Evolutionary conservation across 2,888 invertebrate genomes (phyloP), one percentile per base, ranked within the genome.

Genomic region (Drosophila parthenogenetica): DNA sequence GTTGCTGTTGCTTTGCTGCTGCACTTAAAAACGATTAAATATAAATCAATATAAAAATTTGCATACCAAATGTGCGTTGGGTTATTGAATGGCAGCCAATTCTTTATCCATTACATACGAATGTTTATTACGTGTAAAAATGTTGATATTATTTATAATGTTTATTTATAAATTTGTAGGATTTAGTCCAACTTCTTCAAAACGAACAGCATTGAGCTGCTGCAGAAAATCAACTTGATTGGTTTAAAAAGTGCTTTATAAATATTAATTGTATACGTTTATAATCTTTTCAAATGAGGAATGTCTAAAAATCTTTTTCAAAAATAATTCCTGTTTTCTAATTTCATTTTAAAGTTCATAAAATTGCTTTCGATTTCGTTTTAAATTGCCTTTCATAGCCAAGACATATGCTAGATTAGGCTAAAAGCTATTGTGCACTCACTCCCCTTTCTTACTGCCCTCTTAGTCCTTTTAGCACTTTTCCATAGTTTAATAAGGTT

Each of bases 11-110:
- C 50, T 19, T 48, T 57, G 57, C 22, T 43, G 75, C 70, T 69
- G 78, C 87, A 77, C 89, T 89, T 87, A 81, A 81, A 86, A 81
- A 74, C 87, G 86, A 86, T 86, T 89, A 86, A 87, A 87, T 87
- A 87, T 86, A 89, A 87, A 89, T 84, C 87, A 89, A 81, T 84
- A 87, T 73, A 77, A 69, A 77, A 77, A 84, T 84, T 88, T 84
- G 83, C 83, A 84, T 84, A 83, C 72, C 70, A 63, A 82, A 73
- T 83, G 45, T 45, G 43, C 29, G 67, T 45, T 53, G 61, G 54
- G 57, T 61, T 59, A 73, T 65, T 50, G 68, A 77, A 73, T 64
- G 63, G 57, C 65, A 77, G 59, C 35, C 69, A 62, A 61, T 62
- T 77, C 69, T 59, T 62, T 59, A 61, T 69, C 37, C 22, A 64